These are phyloP conservation scores for Gortyna flavago DNA, from an alignment of 2,888 invertebrate genomes.

Conservation along the genomic window DNA sequence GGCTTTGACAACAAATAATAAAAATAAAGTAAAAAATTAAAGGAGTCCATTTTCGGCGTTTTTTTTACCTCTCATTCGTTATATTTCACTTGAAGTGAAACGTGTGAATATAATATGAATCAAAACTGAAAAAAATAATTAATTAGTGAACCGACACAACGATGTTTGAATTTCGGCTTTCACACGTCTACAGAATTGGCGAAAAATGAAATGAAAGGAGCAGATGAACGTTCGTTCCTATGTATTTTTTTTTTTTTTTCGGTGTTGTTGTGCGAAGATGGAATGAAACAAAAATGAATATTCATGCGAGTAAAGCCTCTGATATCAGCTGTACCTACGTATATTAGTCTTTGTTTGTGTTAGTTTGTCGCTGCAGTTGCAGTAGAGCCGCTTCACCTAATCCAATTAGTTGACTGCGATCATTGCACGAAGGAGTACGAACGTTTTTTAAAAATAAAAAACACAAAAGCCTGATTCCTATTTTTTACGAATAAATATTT, in stretches of 20 bases:
- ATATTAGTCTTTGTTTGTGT: neutral
- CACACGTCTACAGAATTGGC: neutral
- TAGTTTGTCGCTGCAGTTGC: conserved; percentile 9
- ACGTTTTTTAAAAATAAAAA: neutral
- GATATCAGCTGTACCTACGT: neutral
- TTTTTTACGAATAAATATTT: no score
- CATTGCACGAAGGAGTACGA: neutral
- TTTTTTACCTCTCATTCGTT: neutral
- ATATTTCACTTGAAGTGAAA: neutral
- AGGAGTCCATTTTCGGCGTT: no score
- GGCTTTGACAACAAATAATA: no score
- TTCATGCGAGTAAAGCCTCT: neutral
- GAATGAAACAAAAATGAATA: neutral
- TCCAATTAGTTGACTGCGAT: conserved; percentile 16
- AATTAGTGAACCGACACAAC: neutral
- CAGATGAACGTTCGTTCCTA: neutral
- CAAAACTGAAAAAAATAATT: neutral
- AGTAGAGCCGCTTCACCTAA: conserved; percentile 5
- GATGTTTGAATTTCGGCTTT: neutral
- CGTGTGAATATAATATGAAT: neutral
- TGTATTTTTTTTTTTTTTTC: neutral
- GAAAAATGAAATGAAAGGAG: neutral
- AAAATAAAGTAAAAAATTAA: no score
- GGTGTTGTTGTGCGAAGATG: no score
- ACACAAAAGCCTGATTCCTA: neutral